These are phyloP conservation scores for Microcebus ravelobensis DNA, from an alignment of 2,113 vertebrate genomes.

Conservation along the genomic window DNA sequence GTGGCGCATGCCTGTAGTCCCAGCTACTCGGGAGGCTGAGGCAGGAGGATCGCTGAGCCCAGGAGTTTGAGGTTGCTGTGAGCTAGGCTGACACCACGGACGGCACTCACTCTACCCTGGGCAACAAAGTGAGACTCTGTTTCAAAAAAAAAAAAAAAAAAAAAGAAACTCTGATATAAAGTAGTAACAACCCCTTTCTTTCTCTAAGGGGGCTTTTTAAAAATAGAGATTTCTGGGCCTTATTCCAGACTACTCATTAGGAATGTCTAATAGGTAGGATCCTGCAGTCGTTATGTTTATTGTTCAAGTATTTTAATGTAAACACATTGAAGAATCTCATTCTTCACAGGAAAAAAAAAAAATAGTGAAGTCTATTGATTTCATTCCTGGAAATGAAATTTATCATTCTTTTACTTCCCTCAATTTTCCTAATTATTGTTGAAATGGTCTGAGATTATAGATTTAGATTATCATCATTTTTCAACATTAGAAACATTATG, in stretches of 20 bases:
- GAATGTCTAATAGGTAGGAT: not conserved
- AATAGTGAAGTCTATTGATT: not conserved
- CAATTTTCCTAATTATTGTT: not conserved
- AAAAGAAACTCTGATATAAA: not conserved
- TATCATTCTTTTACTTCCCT: not conserved
- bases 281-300: not conserved
- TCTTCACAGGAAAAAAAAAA: not conserved
- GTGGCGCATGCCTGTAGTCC: too few relatives aligned
- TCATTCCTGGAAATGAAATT: conserved; percentile 31
- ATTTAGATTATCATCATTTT: not conserved
- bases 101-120: too few relatives aligned
- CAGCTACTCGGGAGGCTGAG: too few relatives aligned
- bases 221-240: not conserved
- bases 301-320: conserved; percentile 10
- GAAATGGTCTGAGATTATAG: conserved; percentile 37
- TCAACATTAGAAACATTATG: conserved; percentile 9
- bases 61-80: too few relatives aligned
- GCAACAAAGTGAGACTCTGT: too few relatives aligned
- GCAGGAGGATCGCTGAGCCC: too few relatives aligned
- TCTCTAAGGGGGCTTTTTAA: not conserved
- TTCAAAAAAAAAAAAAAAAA: too few relatives aligned
- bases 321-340: not conserved
- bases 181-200: not conserved
- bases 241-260: not conserved
- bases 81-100: too few relatives aligned